phyloP scores from a whole-genome alignment of 2,888 invertebrate genomes.

The Merodon equestris region DNA sequence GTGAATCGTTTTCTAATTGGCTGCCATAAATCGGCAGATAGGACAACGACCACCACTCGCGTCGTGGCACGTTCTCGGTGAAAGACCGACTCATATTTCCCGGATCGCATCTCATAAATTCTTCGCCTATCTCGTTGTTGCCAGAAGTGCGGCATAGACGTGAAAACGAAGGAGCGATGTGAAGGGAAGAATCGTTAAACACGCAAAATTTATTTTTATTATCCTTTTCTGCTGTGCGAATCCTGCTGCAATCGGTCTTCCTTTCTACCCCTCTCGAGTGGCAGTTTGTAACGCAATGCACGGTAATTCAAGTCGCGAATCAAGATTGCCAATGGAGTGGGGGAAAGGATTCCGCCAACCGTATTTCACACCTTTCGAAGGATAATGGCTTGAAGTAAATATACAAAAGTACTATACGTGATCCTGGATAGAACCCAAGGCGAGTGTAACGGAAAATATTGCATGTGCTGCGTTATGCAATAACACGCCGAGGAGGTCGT shows the following conservation, averaged over 20 bases:
- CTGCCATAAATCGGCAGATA: slow-evolving; percentile 47
- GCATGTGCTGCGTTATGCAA: slow-evolving; percentile 61
- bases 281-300: neutral
- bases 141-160: neutral
- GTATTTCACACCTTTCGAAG: slow-evolving; percentile 62
- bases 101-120: slow-evolving; percentile 46
- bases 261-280: no score
- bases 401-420: slow-evolving; percentile 39
- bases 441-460: slow-evolving; percentile 38
- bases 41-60: neutral
- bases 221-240: slow-evolving; percentile 28
- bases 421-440: slow-evolving; percentile 11
- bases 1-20: slow-evolving; percentile 52
- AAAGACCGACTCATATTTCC: slow-evolving; percentile 38
- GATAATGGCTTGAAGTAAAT: slow-evolving; percentile 51
- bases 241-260: slow-evolving; percentile 8
- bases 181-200: slow-evolving; percentile 38
- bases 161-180: slow-evolving; percentile 2
- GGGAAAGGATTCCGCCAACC: slow-evolving; percentile 24
- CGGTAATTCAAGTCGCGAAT: slow-evolving; percentile 25
- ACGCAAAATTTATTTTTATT: slow-evolving; percentile 66
- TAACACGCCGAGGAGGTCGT: slow-evolving; percentile 20
- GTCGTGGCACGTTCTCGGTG: slow-evolving; percentile 9
- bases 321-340: slow-evolving; percentile 16
- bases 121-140: slow-evolving; percentile 1